Evolutionary conservation across 2,797 vertebrate species (phyloP), one percentile per base, ranked within the genome.

Genomic region (Halcyon badia): DNA sequence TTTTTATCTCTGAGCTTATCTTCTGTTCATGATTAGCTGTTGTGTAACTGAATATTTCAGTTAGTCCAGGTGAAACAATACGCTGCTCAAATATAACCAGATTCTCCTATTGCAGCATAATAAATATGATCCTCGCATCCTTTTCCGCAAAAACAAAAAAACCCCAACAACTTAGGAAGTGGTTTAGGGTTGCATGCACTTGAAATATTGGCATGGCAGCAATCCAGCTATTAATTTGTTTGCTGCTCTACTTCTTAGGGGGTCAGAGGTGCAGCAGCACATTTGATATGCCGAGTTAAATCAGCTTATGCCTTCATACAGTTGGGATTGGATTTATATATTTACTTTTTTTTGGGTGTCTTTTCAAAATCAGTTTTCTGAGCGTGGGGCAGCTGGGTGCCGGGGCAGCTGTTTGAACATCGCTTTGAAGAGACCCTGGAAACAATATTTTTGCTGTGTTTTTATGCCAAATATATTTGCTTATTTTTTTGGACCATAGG

Each of bases 41-140:
- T 97, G 95, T 95, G 81, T 95, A 97, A 95, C 84, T 66, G 94
- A 96, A 87, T 96, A 87, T 93, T 97, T 97, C 84, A 93, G 49
- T 60, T 88, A 49, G 81, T 33, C 86, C 91, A 92, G 66, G 88
- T 93, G 86, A 94, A 95, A 89, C 33, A 80, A 87, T 89, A 75
- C 0, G 2, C 71, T 90, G 42, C 44, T 90, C 35, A 37, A 90
- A 82, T 83, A 48, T 49, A 80, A 86, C 37, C 41, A 71, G 44
- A 51, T 82, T 85, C 88, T 90, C 33, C 13, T n/a, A 1, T 77
- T 79, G 70, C 35, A 28, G 78, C 11, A 0, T 49, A 84, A 56
- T 76, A 68, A 93, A 65, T 49, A 17, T 51, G 78, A 73, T 84
- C 42, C 60, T 66, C 0, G 0, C 26, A 14, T 42, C 37, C 0